Evolutionary conservation across 2,797 vertebrate species (phyloP).

Genomic region (Spatula clypeata): DNA sequence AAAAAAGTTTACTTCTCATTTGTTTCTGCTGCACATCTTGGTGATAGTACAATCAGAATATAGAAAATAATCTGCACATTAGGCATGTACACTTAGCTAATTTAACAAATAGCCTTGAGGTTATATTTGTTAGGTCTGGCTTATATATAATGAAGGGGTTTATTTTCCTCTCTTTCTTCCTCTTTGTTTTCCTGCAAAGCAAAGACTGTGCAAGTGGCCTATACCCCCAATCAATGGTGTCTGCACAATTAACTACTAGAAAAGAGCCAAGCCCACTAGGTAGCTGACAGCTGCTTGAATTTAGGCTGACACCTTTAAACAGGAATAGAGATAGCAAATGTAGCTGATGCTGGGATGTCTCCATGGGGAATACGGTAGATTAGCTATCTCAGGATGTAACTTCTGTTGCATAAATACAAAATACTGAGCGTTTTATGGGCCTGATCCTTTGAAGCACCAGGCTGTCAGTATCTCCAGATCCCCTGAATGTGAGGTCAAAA

Average conservation of each 20-base stretch:
- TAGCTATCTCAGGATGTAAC: constrained; percentile 26
- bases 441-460: background rate
- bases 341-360: constrained; percentile 37
- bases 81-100: background rate
- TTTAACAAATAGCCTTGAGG: constrained; percentile 63
- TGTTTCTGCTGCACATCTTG: constrained; percentile 11
- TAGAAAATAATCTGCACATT: constrained; percentile 26
- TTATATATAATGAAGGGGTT: constrained; percentile 53
- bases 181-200: constrained; percentile 29
- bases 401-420: constrained; percentile 49
- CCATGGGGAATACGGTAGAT: constrained; percentile 47
- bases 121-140: constrained; percentile 57
- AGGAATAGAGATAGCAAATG: constrained; percentile 57
- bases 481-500: background rate
- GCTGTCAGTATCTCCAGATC: background rate
- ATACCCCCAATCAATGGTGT: constrained; percentile 34
- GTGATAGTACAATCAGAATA: background rate
- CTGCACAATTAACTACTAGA: constrained; percentile 53
- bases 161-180: constrained; percentile 41
- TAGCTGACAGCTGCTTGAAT: constrained; percentile 71
- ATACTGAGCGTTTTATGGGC: background rate
- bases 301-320: constrained; percentile 73
- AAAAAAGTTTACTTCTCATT: constrained; percentile 10
- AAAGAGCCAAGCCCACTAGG: constrained; percentile 53
- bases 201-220: constrained; percentile 23